Percentiles rank a stretch among this genome's conserved stretches.
phyloP scores from a whole-genome alignment of 2,113 vertebrate genomes.

The Rhea americana region DNA sequence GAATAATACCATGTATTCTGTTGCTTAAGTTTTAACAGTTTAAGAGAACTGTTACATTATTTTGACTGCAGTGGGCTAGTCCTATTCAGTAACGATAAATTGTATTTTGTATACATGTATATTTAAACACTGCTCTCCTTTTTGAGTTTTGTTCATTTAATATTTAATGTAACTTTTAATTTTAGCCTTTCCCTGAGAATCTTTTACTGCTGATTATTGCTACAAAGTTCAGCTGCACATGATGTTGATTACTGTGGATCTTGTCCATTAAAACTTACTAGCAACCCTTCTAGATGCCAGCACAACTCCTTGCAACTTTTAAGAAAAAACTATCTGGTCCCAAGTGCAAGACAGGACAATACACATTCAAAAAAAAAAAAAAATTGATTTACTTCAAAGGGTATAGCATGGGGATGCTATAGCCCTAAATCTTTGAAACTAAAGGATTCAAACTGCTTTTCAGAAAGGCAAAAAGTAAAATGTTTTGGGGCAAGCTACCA shows the following conservation, averaged over 20 bases:
- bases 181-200: not conserved
- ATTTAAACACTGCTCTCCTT: fast-evolving
- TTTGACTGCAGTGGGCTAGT: not conserved
- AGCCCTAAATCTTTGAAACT: not conserved
- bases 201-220: not conserved
- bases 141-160: not conserved
- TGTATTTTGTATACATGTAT: fast-evolving
- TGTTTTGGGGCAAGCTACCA: not conserved
- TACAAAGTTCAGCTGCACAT: fast-evolving
- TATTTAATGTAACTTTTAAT: not conserved
- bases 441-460: not conserved
- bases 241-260: not conserved
- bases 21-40: not conserved
- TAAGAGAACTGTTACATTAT: not conserved
- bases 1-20: not conserved
- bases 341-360: not conserved
- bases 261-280: not conserved
- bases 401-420: not conserved
- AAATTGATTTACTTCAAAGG: not conserved
- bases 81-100: not conserved
- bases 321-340: not conserved
- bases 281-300: not conserved
- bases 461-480: not conserved
- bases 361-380: not conserved
- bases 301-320: not conserved